A percentile compares a stretch with the other conserved stretches of the same genome.
phyloP scores from a whole-genome alignment of 64 coral and sea anemone genomes.

The Orbicella faveolata region DNA sequence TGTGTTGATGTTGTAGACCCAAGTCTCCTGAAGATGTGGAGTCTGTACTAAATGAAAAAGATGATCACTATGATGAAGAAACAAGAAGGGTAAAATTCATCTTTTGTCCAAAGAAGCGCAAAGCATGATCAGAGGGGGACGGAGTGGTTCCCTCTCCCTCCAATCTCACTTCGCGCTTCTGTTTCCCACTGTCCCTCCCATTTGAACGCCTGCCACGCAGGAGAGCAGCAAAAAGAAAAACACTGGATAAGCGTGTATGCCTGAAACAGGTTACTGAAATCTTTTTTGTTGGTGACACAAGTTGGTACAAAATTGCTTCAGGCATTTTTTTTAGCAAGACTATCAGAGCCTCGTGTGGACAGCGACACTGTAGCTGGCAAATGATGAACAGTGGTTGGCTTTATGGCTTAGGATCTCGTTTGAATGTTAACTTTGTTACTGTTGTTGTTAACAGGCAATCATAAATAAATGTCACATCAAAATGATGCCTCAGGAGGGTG shows the following conservation, averaged over 20 bases:
- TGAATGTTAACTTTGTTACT: not conserved
- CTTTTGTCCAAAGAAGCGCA: not conserved
- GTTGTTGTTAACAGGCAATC: not conserved
- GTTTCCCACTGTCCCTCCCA: too few relatives aligned
- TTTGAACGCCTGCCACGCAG: too few relatives aligned
- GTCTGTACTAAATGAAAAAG: conserved; percentile 63
- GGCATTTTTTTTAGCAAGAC: not conserved
- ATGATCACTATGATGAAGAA: conserved; percentile 86
- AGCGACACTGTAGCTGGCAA: not conserved
- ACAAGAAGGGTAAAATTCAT: conserved; percentile 70
- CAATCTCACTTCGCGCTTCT: too few relatives aligned
- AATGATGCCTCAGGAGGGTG: not conserved
- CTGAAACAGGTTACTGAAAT: too few relatives aligned
- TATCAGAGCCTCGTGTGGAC: too few relatives aligned
- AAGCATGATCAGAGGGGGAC: not conserved
- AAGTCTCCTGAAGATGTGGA: conserved; percentile 86
- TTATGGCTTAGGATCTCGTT: not conserved
- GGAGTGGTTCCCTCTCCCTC: not conserved
- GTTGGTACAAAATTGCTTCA: too few relatives aligned
- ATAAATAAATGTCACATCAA: conserved; percentile 30
- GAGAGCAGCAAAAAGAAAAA: too few relatives aligned
- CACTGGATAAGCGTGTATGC: too few relatives aligned
- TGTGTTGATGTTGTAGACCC: conserved; percentile 45
- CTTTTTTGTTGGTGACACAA: too few relatives aligned
- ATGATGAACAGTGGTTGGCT: too few relatives aligned